Conservation (phyloP, 2,797 vertebrate genomes). For the Sphaeramia orbicularis region DNA sequence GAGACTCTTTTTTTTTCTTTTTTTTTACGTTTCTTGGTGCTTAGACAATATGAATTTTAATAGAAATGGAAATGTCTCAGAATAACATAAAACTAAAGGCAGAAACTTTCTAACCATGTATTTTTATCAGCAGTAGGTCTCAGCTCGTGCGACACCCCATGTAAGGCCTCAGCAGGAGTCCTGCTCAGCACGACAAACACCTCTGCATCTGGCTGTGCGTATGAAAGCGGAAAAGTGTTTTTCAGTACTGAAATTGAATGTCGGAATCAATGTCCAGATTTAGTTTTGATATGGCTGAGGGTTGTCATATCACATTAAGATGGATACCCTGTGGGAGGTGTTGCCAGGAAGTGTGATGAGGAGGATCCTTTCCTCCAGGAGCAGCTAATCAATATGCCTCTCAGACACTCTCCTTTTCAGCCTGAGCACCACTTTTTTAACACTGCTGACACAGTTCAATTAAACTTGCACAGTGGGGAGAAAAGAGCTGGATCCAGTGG, state of each 20-base stretch:
- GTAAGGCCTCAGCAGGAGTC: constrained; percentile 45
- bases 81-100: neutral
- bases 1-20: too few relatives aligned
- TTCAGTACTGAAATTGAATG: constrained; percentile 65
- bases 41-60: neutral
- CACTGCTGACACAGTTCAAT: constrained; percentile 73
- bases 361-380: constrained; percentile 63
- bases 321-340: constrained; percentile 69
- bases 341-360: constrained; percentile 71
- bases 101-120: constrained; percentile 35
- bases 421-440: constrained; percentile 52
- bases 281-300: constrained; percentile 68
- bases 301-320: constrained; percentile 80
- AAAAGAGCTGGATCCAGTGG: constrained; percentile 32
- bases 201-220: constrained; percentile 30
- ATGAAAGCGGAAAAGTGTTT: constrained; percentile 72
- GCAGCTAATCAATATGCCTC: constrained; percentile 76
- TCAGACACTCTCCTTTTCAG: constrained; percentile 63
- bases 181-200: constrained; percentile 57
- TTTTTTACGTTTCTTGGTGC: neutral
- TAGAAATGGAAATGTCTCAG: constrained; percentile 3
- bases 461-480: constrained; percentile 53
- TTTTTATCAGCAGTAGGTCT: constrained; percentile 17
- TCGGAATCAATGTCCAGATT: constrained; percentile 72
- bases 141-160: neutral